phyloP scores from a whole-genome alignment of 2,797 vertebrate genomes.

The Anniella stebbinsi region DNA sequence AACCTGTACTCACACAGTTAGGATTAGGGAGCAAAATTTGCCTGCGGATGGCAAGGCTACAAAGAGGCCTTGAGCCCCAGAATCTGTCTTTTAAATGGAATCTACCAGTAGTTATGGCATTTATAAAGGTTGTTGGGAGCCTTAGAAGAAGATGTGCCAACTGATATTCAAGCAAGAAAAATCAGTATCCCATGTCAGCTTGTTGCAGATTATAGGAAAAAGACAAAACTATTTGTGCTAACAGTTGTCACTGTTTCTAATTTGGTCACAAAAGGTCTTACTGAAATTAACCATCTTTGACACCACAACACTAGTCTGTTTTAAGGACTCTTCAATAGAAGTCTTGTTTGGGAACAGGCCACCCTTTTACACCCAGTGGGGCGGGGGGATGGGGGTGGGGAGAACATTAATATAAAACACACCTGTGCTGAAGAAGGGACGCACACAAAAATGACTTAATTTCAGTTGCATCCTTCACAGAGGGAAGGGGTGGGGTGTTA shows the following conservation, averaged over 20 bases:
- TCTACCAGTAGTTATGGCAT: background rate
- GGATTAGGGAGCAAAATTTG: background rate
- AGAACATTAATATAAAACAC: background rate
- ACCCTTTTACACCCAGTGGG: background rate
- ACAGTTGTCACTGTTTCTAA: background rate
- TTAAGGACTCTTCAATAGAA: conserved; percentile 4
- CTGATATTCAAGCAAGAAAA: conserved; percentile 6
- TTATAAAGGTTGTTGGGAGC: background rate
- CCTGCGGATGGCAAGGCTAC: background rate
- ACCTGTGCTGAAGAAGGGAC: background rate
- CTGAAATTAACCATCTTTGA: background rate
- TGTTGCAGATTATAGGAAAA: background rate
- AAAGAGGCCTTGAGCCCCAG: background rate
- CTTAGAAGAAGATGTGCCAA: background rate
- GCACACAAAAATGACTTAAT: background rate
- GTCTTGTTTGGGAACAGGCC: conserved; percentile 9
- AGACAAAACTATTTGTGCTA: background rate
- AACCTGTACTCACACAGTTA: background rate
- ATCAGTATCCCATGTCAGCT: background rate
- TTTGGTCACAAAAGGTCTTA: conserved; percentile 15
- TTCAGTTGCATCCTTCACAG: background rate
- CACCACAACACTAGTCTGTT: background rate
- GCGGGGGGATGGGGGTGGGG: too few relatives aligned
- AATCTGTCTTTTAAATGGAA: background rate
- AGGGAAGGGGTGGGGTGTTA: background rate